Percentiles rank a stretch among this genome's conserved stretches.
Conservation (phyloP, 1,140 invertebrate genomes). For the Agrilus planipennis region DNA sequence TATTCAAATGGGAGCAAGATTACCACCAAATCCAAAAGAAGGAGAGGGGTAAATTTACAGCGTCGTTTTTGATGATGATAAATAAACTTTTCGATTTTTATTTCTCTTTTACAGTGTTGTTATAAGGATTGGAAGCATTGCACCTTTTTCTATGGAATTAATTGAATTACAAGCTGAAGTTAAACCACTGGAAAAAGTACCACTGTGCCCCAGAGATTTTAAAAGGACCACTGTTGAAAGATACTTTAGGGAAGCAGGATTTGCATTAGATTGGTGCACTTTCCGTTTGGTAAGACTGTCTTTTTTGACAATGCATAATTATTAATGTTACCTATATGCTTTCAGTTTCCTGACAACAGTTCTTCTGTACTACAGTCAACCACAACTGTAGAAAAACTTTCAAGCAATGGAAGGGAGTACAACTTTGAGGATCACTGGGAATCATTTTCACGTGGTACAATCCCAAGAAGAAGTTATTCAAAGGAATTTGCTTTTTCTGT, state of each 20-base stretch:
- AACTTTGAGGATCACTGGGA: constrained; percentile 41
- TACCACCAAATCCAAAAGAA: constrained; percentile 68
- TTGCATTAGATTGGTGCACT: constrained; percentile 80
- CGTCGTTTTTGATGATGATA: neutral
- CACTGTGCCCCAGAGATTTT: constrained; percentile 65
- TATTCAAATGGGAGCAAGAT: constrained; percentile 65
- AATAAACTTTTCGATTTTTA: constrained; percentile 5
- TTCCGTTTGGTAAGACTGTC: constrained; percentile 57
- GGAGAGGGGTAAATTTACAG: constrained; percentile 60
- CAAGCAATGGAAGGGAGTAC: constrained; percentile 10
- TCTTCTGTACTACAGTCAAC: constrained; percentile 28
- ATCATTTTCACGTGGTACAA: constrained; percentile 40
- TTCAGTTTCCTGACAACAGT: constrained; percentile 34
- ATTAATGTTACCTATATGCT: neutral
- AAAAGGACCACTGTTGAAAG: constrained; percentile 77
- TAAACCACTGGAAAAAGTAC: constrained; percentile 59
- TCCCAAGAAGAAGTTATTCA: constrained; percentile 58
- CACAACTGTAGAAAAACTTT: constrained; percentile 15
- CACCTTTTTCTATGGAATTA: constrained; percentile 60
- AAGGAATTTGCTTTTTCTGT: constrained; percentile 59
- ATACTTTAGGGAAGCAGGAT: constrained; percentile 62
- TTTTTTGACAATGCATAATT: neutral
- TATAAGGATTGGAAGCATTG: constrained; percentile 62
- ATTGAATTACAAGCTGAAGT: constrained; percentile 71
- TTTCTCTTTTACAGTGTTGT: constrained; percentile 50